Conservation (phyloP, 2,888 invertebrate species). For the Hypercompe scribonia region DNA sequence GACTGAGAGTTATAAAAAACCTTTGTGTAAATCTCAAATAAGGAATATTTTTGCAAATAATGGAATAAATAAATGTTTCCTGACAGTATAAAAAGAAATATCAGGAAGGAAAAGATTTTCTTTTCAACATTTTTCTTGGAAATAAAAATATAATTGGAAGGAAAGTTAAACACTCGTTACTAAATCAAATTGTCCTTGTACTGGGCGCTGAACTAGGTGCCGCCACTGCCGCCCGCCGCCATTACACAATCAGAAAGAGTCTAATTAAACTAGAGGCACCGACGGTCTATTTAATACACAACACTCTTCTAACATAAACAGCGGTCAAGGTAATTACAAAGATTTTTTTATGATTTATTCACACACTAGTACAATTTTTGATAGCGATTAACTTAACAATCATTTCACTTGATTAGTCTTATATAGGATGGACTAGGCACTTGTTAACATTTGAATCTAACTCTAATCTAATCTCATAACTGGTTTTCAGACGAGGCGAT, state of each 20-base stretch:
- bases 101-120: not conserved
- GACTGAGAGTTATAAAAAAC: not conserved
- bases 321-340: not conserved
- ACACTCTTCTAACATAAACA: not conserved
- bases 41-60: not conserved
- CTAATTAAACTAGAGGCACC: constrained; percentile 3
- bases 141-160: constrained; percentile 7
- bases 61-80: not conserved
- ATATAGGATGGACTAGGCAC: too few relatives aligned
- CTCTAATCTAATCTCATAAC: too few relatives aligned
- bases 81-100: not conserved
- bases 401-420: too few relatives aligned
- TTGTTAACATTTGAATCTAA: too few relatives aligned
- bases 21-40: not conserved
- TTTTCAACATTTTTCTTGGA: not conserved
- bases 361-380: too few relatives aligned
- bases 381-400: too few relatives aligned
- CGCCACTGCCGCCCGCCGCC: not conserved
- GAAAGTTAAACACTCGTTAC: constrained; percentile 8
- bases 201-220: not conserved
- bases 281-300: not conserved
- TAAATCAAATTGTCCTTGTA: constrained; percentile 10
- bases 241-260: not conserved
- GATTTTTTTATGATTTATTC: not conserved
- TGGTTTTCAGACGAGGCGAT: too few relatives aligned